Evolutionary conservation across 1,140 invertebrate species (phyloP), one percentile per base, ranked within the genome.

Genomic region (Danaus melanippus): DNA sequence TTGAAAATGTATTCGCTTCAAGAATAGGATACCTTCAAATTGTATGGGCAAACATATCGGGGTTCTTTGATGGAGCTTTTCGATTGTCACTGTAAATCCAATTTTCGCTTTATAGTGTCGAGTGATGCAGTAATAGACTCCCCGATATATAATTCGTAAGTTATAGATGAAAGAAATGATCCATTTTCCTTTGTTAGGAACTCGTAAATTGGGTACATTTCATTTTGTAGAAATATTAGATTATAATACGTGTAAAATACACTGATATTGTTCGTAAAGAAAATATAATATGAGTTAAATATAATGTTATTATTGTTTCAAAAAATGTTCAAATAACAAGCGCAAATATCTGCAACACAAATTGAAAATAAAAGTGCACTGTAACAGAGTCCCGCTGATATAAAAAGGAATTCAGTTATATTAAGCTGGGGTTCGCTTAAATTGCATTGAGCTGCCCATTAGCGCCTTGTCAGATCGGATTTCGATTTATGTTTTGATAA

Each of bases 401-500:
- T 46, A 74, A 64, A 62, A 74, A 74, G 62, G 76, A 76, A 77
- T 77, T 75, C 74, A 60, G 68, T 79, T 79, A 79, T 58, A 68
- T 60, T 60, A 68, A 63, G 71, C 65, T 74, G 77, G 82, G 84
- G 82, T 32, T 79, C 74, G 76, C 74, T 79, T 74, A 86, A 87
- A 87, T 88, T 87, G 79, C 81, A 88, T 88, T 86, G 79, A 76
- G 80, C 71, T 72, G 69, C 74, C 84, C 84, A 87, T 86, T 86
- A 86, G 85, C 81, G 84, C 81, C 77, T 86, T 86, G 84, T 88
- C 86, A 85, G 82, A 84, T 86, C 77, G 70, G 76, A 86, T 88
- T 86, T 73, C 75, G 81, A 81, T 85, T 84, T 86, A 82, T 86
- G 74, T 77, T 82, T 79, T 80, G 83, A 87, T 86, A 85, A 84